These are phyloP conservation scores for Polia nebulosa DNA, from an alignment of 2,888 invertebrate genomes.

Conservation along the genomic window DNA sequence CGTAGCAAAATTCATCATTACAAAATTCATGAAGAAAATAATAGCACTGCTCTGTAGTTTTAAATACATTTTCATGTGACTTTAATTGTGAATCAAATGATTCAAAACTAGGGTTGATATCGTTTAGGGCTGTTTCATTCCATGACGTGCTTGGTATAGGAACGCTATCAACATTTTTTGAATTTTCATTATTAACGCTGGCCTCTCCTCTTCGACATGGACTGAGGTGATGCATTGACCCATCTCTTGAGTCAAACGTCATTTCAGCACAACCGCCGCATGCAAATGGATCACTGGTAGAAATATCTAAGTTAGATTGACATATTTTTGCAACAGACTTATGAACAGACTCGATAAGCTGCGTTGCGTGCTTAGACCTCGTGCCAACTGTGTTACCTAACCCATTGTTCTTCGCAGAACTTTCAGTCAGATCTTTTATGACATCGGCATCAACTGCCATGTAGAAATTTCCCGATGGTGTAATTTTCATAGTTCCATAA, in stretches of 20 bases:
- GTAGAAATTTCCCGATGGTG: conserved; percentile 78
- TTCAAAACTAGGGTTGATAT: conserved; percentile 34
- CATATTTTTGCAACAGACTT: conserved; percentile 74
- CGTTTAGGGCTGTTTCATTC: conserved; percentile 61
- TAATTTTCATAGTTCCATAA: conserved; percentile 76
- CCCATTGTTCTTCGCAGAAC: conserved; percentile 33
- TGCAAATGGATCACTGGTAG: conserved; percentile 68
- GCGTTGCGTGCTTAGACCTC: conserved; percentile 55
- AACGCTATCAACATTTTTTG: neutral
- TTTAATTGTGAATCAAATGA: neutral
- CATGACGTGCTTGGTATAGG: neutral
- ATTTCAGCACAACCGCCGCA: conserved; percentile 72
- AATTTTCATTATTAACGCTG: neutral
- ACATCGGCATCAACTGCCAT: conserved; percentile 71
- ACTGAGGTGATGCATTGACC: conserved; percentile 8
- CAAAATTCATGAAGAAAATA: conserved; percentile 64
- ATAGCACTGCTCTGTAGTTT: conserved; percentile 63
- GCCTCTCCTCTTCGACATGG: neutral
- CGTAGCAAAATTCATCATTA: conserved; percentile 61
- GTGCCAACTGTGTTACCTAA: conserved; percentile 6
- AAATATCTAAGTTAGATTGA: conserved; percentile 62
- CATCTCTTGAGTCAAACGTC: conserved; percentile 22
- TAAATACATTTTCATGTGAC: conserved; percentile 30
- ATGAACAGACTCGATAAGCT: conserved; percentile 60
- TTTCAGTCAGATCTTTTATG: conserved; percentile 58